Evolutionary conservation across 2,797 vertebrate species (phyloP), one percentile per base, ranked within the genome.

Genomic region (Acipenser oxyrinchus): DNA sequence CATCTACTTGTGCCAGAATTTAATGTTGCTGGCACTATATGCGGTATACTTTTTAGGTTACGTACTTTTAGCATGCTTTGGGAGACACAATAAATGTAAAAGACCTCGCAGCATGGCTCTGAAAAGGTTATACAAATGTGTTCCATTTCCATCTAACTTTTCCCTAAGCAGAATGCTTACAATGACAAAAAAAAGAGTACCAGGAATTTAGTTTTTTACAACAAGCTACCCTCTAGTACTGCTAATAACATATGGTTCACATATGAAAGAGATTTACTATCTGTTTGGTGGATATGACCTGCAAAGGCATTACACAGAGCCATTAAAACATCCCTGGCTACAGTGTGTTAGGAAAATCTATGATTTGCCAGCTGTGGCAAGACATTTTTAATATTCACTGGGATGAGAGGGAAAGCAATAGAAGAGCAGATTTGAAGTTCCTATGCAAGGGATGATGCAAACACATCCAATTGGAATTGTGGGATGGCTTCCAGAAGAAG

Each of bases 261-360:
- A 88, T 86, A 83, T 88, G 84, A 77, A 77, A 87, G 72, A 76
- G 75, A 83, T 88, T 87, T 84, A 69, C 74, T 75, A 74, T 84
- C 78, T 74, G 53, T 78, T 79, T 67, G 64, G 82, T 73, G 74
- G 81, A 85, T 76, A 75, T 80, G 75, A 68, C 73, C 3, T 37
- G 3, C 37, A 37, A 37, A 37, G 37, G 37, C 37, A 37, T 83
- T 72, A 73, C 78, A 86, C 77, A 63, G 71, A 73, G 79, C 81
- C 82, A 79, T 84, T 86, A 81, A 86, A 86, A 80, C 75, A 76
- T 78, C 77, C 77, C 74, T 72, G 77, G 84, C 84, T 83, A 81
- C 11, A 59, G 74, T 64, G 75, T 61, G 73, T 76, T 77, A 75
- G 72, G 82, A 73, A 86, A 83, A 76, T 72, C 67, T 66, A 64